Evolutionary conservation across 1,140 invertebrate genomes (phyloP).

Genomic region (Eurosta solidaginis): DNA sequence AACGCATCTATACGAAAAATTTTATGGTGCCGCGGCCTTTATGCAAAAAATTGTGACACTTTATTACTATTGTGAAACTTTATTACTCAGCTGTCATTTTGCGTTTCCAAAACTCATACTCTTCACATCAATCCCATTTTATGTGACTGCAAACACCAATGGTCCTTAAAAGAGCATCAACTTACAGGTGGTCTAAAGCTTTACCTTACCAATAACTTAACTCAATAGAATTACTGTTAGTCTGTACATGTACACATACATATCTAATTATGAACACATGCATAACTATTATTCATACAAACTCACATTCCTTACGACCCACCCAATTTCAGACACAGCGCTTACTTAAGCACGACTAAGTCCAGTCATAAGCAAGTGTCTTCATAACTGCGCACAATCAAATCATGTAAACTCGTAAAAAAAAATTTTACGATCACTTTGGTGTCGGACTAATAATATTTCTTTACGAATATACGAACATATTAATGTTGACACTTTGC

Average conservation of each 20-base stretch:
- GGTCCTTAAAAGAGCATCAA: neutral
- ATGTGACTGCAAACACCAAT: no score
- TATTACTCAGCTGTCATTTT: no score
- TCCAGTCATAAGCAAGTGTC: constrained; percentile 9
- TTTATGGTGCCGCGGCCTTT: no score
- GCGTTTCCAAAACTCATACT: no score
- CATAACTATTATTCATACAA: no score
- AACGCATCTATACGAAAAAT: no score
- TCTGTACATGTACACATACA: neutral
- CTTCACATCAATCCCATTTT: no score
- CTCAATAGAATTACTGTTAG: neutral
- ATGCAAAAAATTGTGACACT: no score
- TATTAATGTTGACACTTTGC: constrained; percentile 3
- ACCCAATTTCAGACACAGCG: neutral
- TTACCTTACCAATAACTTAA: neutral
- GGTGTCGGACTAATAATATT: neutral
- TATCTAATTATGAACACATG: neutral
- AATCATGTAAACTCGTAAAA: constrained; percentile 4
- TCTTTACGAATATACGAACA: neutral
- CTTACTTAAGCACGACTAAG: neutral
- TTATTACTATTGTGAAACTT: no score
- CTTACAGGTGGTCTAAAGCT: neutral
- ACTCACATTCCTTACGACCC: neutral
- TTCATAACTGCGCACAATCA: constrained; percentile 14
- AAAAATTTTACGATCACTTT: constrained; percentile 18